These are phyloP conservation scores for Drosophila novamexicana DNA, from an alignment of 1,140 invertebrate genomes.

Conservation along the genomic window DNA sequence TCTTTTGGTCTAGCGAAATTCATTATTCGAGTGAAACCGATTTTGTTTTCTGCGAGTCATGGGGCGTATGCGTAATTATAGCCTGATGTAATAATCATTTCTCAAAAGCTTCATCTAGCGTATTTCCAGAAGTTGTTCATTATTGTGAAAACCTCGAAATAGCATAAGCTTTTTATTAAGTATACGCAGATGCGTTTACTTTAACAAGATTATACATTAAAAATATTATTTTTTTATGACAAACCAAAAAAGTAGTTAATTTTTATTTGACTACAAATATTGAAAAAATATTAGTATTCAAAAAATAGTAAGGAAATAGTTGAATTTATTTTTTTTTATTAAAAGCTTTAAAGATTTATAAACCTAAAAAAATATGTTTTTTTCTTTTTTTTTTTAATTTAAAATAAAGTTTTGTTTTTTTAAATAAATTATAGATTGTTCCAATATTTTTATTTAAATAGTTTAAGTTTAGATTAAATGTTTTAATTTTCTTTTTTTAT, in stretches of 20 bases:
- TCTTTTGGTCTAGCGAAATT: background rate
- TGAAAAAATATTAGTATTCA: too few relatives aligned
- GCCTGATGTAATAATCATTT: background rate
- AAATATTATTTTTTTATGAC: background rate
- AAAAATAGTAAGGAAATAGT: too few relatives aligned
- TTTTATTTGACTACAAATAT: background rate
- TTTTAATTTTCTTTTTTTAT: too few relatives aligned
- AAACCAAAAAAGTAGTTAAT: background rate
- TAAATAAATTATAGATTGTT: too few relatives aligned
- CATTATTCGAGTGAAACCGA: conserved; percentile 8
- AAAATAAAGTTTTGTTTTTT: too few relatives aligned
- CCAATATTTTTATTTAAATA: too few relatives aligned
- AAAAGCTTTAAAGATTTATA: too few relatives aligned
- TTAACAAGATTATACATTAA: background rate
- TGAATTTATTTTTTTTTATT: too few relatives aligned
- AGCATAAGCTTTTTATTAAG: background rate
- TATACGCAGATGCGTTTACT: background rate
- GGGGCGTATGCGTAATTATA: conserved; percentile 29
- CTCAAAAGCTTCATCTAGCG: too few relatives aligned
- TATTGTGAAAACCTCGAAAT: conserved; percentile 1
- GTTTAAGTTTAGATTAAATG: too few relatives aligned
- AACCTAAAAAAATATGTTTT: too few relatives aligned
- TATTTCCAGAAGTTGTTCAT: background rate
- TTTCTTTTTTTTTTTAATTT: too few relatives aligned
- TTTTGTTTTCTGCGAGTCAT: conserved; percentile 19